phyloP scores from a whole-genome alignment of 1,140 invertebrate species.

The Orius insidiosus region DNA sequence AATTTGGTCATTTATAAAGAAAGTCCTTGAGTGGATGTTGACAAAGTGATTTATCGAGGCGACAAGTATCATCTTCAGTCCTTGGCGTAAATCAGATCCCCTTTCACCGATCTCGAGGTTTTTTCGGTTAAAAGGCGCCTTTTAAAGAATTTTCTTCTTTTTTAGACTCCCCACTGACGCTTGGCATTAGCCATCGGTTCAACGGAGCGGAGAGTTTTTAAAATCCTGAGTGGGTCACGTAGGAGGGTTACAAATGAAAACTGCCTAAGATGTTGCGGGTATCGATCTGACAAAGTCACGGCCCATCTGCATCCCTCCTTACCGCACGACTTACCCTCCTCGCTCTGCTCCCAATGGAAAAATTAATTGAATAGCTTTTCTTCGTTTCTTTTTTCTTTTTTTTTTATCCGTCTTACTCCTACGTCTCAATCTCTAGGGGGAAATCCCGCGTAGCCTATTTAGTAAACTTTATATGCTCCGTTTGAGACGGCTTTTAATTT shows the following conservation, averaged over 20 bases:
- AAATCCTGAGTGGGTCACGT: conserved; percentile 8
- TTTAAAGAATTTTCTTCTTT: too few species aligned
- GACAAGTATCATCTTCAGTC: too few species aligned
- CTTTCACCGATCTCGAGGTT: too few species aligned
- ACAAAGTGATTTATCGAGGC: too few species aligned
- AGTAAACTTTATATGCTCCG: conserved; percentile 8
- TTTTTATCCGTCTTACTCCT: neutral
- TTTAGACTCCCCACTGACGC: too few species aligned
- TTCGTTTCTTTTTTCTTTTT: conserved; percentile 12
- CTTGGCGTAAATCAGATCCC: too few species aligned
- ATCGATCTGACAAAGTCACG: conserved; percentile 10
- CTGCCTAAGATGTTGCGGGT: conserved; percentile 10
- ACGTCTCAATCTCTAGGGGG: conserved; percentile 7
- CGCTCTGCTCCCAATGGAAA: conserved; percentile 17
- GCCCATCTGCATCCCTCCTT: conserved; percentile 16
- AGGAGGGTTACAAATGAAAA: conserved; percentile 10
- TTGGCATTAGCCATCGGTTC: too few species aligned
- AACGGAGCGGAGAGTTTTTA: conserved; percentile 3
- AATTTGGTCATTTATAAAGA: too few species aligned
- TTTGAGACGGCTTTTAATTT: conserved; percentile 9
- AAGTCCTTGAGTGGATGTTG: too few species aligned
- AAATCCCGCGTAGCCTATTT: conserved; percentile 2
- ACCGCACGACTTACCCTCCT: conserved; percentile 17
- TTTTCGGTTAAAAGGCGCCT: too few species aligned
- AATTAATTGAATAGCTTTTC: conserved; percentile 19